Base-by-base conservation (phyloP, 2,797 vertebrate species). In the Pantherophis vulpinus region DNA sequence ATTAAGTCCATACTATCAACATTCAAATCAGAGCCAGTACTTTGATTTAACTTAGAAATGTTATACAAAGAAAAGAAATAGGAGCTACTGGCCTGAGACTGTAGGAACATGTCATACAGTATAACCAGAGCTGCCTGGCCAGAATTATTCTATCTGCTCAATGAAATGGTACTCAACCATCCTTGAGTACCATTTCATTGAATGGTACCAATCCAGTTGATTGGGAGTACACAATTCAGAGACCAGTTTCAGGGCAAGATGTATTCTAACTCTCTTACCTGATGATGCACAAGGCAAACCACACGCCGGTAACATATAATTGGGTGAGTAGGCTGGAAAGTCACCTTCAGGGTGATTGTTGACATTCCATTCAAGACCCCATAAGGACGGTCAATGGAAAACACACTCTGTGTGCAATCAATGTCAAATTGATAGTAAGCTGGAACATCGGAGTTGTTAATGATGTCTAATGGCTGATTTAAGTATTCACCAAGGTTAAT, bases 361-460 rank as follows among this genome's bases (percentile, higher is more conserved):
- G 97, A 95, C 90, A 96, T 95, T 93, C 98, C 98, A 51, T 70
- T 93, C 93, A 99, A 92, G 29, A 97, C 96, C 90, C 99, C 99
- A 1, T 95, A 96, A 42, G 97, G 95, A 9, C 86, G 98, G 56
- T 98, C 98, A 94, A 99, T 96, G 86, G 95, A 98, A 95, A 99
- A 99, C 83, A 99, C 98, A 0, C 98, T 99, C 96, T 98, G 98
- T 42, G 96, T 97, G 95, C 94, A 92, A 96, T 99, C 98, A 2
- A 99, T 97, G 95, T 98, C 98, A 96, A 99, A 99, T 89, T 99
- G 99, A 96, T 98, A 99, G 95, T 97, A 70, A 9, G 98, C 98
- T 0, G 96, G 96, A 23, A 98, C 98, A 51, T 97, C 94, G 0
- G 98, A 98, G 1, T 59, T 93, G 95, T 99, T 99, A 94, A 98